These are phyloP conservation scores for Nebria salina DNA, from an alignment of 2,888 invertebrate genomes.

Conservation along the genomic window DNA sequence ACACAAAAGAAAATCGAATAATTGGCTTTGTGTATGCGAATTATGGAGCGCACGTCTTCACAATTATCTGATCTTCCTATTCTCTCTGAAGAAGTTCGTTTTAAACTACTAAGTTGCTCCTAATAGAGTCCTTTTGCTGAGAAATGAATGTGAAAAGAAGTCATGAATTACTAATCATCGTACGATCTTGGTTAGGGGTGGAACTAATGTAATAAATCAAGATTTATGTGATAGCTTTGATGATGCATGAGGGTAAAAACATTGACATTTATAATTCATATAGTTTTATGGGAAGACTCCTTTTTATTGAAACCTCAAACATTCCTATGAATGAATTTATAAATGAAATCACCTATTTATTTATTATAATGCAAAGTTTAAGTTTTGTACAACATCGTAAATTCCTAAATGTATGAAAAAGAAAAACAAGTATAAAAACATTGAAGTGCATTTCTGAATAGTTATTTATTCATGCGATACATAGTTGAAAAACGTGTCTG, in stretches of 20 bases:
- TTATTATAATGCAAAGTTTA: neutral
- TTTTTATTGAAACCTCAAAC: too few relatives aligned
- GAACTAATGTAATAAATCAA: constrained; percentile 28
- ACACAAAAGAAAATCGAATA: constrained; percentile 47
- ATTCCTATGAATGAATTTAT: too few relatives aligned
- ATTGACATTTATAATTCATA: neutral
- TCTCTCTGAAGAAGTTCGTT: constrained; percentile 35
- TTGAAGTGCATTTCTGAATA: too few relatives aligned
- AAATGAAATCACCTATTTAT: neutral
- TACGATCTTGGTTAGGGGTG: constrained; percentile 14
- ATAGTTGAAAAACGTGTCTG: neutral
- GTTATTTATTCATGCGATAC: neutral
- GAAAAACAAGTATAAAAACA: too few relatives aligned
- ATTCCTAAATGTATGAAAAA: too few relatives aligned
- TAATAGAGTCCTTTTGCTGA: constrained; percentile 22
- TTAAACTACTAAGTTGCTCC: constrained; percentile 40
- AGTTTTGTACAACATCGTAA: too few relatives aligned
- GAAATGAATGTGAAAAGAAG: constrained; percentile 26
- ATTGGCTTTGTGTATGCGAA: constrained; percentile 33
- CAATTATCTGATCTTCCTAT: constrained; percentile 37
- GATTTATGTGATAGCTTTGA: constrained; percentile 34
- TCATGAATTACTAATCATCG: constrained; percentile 37
- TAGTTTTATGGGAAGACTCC: too few relatives aligned
- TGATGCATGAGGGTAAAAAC: neutral
- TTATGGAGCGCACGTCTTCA: constrained; percentile 21